phyloP scores from a whole-genome alignment of 2,888 invertebrate species.

The Caenorhabditis sp. region DNA sequence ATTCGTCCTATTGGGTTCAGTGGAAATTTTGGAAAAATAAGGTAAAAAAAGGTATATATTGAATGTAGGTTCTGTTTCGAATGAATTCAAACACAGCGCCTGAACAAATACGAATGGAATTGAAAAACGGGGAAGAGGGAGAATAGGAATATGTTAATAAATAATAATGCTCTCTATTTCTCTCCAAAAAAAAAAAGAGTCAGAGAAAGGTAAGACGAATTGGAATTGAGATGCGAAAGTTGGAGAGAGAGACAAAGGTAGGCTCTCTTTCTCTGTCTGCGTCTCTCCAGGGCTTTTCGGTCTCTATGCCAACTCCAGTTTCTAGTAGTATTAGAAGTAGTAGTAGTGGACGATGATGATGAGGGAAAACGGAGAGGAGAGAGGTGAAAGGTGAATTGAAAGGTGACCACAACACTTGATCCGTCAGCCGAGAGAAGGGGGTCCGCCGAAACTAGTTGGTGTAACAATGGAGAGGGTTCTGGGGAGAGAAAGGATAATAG shows the following conservation, averaged over 20 bases:
- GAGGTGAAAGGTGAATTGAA: constrained; percentile 16
- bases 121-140: neutral
- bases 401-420: constrained; percentile 11
- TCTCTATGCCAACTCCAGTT: neutral
- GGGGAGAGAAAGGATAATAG: neutral
- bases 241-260: neutral
- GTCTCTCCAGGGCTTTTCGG: neutral
- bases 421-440: neutral
- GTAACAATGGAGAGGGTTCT: constrained; percentile 2
- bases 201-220: too few relatives aligned
- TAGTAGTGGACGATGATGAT: neutral
- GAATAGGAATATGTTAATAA: constrained; percentile 22
- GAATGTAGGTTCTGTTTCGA: neutral
- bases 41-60: constrained; percentile 2
- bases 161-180: neutral
- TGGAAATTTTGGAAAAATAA: too few relatives aligned
- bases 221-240: constrained; percentile 9
- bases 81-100: constrained; percentile 2
- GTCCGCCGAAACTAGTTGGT: neutral
- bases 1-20: too few relatives aligned
- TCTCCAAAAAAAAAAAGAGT: too few relatives aligned
- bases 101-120: constrained; percentile 37
- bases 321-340: neutral
- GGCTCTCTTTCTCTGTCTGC: neutral
- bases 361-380: neutral